Percentiles rank a stretch among this genome's conserved stretches.
phyloP scores from a whole-genome alignment of 2,888 invertebrate genomes.

The Polydrusus tereticollis region DNA sequence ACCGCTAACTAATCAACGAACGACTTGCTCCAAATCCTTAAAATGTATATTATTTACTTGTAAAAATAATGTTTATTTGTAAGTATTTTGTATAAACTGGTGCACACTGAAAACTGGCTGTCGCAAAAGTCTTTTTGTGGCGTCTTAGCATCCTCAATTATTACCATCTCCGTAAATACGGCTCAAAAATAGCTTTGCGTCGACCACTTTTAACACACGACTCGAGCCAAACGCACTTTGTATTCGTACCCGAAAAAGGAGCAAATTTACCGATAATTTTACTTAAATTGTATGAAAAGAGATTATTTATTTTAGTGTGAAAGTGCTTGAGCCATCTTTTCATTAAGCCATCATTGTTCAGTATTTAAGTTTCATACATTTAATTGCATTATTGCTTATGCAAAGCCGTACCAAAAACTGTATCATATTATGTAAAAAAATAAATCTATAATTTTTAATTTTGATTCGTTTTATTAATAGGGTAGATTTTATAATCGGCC shows the following conservation, averaged over 20 bases:
- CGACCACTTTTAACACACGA: conserved; percentile 16
- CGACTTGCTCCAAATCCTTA: conserved; percentile 62
- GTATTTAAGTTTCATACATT: conserved; percentile 61
- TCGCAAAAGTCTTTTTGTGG: conserved; percentile 32
- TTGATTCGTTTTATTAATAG: background rate
- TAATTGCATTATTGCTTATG: conserved; percentile 60
- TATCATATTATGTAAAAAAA: conserved; percentile 62
- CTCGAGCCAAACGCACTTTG: conserved; percentile 29
- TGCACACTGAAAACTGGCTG: conserved; percentile 44
- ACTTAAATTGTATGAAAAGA: conserved; percentile 62
- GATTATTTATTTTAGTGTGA: conserved; percentile 65
- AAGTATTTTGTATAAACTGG: conserved; percentile 60
- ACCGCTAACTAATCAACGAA: conserved; percentile 59
- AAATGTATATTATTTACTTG: conserved; percentile 55
- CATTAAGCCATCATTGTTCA: conserved; percentile 64
- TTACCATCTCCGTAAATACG: conserved; percentile 53
- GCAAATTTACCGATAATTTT: conserved; percentile 58
- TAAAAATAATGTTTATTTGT: conserved; percentile 57
- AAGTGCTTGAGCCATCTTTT: conserved; percentile 65
- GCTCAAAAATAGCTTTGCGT: conserved; percentile 16
- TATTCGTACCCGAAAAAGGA: conserved; percentile 54
- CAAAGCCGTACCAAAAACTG: conserved; percentile 61
- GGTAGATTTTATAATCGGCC: background rate
- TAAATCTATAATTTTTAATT: conserved; percentile 60
- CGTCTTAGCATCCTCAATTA: conserved; percentile 27